Base-by-base conservation (phyloP, 2,113 vertebrate genomes). In the Brachionichthys hirsutus region DNA sequence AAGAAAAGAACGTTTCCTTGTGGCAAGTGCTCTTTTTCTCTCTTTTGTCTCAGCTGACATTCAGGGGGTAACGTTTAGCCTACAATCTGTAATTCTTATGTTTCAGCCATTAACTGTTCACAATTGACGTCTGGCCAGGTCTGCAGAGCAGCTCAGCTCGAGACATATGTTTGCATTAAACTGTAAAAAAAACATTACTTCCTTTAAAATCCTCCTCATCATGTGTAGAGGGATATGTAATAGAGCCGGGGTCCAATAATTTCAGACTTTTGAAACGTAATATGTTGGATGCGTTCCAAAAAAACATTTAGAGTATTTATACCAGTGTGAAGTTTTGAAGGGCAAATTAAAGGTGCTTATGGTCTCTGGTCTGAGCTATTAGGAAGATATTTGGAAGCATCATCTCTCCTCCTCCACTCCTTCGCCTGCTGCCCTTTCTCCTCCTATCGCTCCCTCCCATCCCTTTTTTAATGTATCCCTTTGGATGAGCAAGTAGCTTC, bases 391-490 rank as follows among this genome's bases (percentile, higher is more conserved):
- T n/a, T n/a, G n/a, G n/a, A n/a, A 12, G 10, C 12, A 40, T 40
- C 1, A 13, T 22, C 19, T 49, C 10, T 49, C 12, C 54, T 70
- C 50, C 22, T 46, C 18, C 34, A 35, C 20, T 18, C 35, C 19
- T 52, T 53, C 59, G 16, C 36, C 24, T n/a, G 24, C 66, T 38
- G 35, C 55, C 67, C 43, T 48, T 8, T 24, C 57, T 66, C 35
- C 38, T 46, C 51, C 35, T 58, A 48, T 76, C 55, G 73, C 58
- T 45, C 42, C 59, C 16, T 63, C 62, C 42, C 62, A 22, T 75
- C 41, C 60, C 64, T 60, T 69, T 34, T 44, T 58, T 72, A 67
- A 83, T 64, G 52, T 4, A 24, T 87, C 80, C 77, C 84, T 0
- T 52, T 12, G 63, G 83, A 80, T 19, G 42, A 64, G 41, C 49